These are phyloP conservation scores for Tympanuchus pallidicinctus DNA, from an alignment of 2,113 vertebrate genomes.

Conservation along the genomic window DNA sequence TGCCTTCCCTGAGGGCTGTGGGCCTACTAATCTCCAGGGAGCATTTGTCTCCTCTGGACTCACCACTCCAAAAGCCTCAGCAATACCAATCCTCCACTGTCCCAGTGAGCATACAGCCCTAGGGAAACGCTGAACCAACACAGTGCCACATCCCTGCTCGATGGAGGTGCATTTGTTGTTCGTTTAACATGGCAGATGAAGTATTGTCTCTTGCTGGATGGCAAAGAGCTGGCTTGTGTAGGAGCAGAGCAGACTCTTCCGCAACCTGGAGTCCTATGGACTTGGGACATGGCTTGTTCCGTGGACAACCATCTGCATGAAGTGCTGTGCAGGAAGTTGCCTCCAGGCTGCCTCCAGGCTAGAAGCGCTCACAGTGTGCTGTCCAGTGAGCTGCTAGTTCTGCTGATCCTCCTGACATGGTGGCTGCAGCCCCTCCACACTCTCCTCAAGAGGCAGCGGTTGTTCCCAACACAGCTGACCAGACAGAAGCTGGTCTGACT, in stretches of 20 bases:
- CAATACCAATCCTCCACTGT: neutral
- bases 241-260: neutral
- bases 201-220: neutral
- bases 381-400: neutral
- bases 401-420: constrained; percentile 1
- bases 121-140: neutral
- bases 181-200: neutral
- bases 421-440: neutral
- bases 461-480: neutral
- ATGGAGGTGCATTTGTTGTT: neutral
- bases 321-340: neutral
- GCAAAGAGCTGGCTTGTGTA: neutral
- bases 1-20: neutral
- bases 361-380: neutral
- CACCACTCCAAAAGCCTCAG: constrained; percentile 4
- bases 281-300: neutral
- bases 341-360: neutral
- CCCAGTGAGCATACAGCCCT: neutral
- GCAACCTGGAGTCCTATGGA: neutral
- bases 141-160: neutral
- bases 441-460: constrained; percentile 3
- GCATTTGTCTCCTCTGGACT: neutral
- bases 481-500: constrained; percentile 13
- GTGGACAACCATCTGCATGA: neutral
- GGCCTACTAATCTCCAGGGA: neutral